Evolutionary conservation across 2,888 invertebrate species (phyloP), one percentile per base, ranked within the genome.

Genomic region (Diogma glabrata): DNA sequence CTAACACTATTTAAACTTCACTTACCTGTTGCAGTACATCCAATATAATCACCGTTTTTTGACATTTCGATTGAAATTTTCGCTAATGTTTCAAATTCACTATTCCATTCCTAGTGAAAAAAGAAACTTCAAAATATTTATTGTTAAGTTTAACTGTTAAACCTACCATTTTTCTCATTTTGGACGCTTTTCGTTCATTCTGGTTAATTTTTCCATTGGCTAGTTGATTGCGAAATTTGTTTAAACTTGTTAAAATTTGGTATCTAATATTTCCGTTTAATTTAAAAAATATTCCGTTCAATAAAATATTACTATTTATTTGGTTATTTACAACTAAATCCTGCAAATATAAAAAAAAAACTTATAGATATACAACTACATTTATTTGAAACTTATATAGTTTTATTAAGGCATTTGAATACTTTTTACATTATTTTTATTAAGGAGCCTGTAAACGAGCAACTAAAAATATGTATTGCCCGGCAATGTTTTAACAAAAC

Each of bases 1-100:
- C n/a, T n/a, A n/a, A n/a, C n/a, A n/a, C n/a, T n/a, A n/a, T n/a
- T n/a, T n/a, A n/a, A n/a, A n/a, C n/a, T n/a, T 20, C 6, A 43
- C 43, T 43, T 20, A 43, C 43, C 43, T 43, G 43, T 43, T 22
- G 43, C 43, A 22, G 43, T 43, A 43, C 43, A 43, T 43, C 43
- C 43, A 14, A 43, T 20, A 43, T 43, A 23, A 43, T 43, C 43
- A 43, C 43, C 43, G 43, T 43, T 43, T 43, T 43, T 43, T 22
- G 43, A 22, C 20, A 22, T 43, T 22, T 43, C 43, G 20, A 43
- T n/a, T 12, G 43, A 43, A 43, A 43, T 43, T 43, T 14, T 43
- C 23, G 43, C 20, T 22, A 43, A 3, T 2, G 6, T 43, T 43
- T 43, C 43, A 22, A 43, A 23, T 43, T 43, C 43, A 16, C 16